A percentile compares a stretch with the other conserved stretches of the same genome.
These are phyloP conservation scores for Theristicus caerulescens DNA, from an alignment of 2,113 vertebrate genomes.

Conservation along the genomic window DNA sequence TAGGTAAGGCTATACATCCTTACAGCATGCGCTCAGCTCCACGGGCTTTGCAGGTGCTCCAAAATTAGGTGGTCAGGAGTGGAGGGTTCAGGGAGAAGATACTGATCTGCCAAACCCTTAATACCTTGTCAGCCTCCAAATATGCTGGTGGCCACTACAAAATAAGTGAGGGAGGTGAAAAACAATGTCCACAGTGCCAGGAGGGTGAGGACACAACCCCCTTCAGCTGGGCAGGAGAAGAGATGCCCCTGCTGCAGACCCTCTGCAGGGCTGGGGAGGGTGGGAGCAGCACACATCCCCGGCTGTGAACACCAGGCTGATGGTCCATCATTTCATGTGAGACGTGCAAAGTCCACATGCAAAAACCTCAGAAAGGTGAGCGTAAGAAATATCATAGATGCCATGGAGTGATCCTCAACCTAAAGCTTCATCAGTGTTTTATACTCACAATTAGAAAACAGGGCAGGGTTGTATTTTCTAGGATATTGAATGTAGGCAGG, in stretches of 20 bases:
- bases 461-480: background rate
- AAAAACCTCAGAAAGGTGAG: background rate
- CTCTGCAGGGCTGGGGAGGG: fast-evolving
- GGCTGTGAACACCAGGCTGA: background rate
- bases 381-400: background rate
- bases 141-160: background rate
- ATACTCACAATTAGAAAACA: background rate
- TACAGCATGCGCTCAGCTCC: background rate
- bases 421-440: background rate
- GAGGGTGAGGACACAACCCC: background rate
- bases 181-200: background rate
- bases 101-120: background rate
- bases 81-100: background rate
- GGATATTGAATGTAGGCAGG: background rate
- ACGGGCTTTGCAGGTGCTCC: background rate
- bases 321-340: background rate
- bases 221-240: background rate
- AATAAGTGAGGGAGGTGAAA: background rate
- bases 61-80: background rate
- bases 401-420: background rate
- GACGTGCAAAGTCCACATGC: fast-evolving
- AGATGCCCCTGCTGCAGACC: background rate
- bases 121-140: background rate
- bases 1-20: background rate
- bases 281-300: background rate